phyloP scores from a whole-genome alignment of 2,113 vertebrate genomes.

The Monarcha castaneiventris region DNA sequence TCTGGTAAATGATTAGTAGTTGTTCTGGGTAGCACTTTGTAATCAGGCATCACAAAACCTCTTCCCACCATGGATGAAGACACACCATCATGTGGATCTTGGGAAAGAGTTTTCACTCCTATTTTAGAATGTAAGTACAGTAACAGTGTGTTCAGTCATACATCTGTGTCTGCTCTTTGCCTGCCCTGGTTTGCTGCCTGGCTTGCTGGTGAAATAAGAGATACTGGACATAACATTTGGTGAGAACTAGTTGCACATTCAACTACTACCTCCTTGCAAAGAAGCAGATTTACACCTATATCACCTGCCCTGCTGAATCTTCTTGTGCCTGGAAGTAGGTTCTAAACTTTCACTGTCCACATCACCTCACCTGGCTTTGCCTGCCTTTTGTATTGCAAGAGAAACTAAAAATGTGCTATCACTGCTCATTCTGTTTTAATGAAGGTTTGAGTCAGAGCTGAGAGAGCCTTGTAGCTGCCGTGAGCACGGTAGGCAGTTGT shows the following conservation, averaged over 20 bases:
- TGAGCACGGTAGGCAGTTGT: neutral
- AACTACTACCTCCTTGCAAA: neutral
- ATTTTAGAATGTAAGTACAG: neutral
- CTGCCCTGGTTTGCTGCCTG: neutral
- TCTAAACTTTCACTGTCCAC: neutral
- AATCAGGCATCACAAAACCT: neutral
- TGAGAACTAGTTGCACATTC: neutral
- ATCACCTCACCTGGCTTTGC: neutral
- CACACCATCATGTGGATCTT: neutral
- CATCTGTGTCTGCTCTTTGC: neutral
- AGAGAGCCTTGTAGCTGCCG: neutral
- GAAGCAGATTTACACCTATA: neutral
- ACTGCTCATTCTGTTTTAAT: neutral
- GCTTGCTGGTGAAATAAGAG: neutral
- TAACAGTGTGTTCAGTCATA: neutral
- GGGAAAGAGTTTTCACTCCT: neutral
- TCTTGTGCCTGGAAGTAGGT: fast-evolving
- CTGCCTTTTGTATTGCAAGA: neutral
- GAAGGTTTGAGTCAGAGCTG: neutral
- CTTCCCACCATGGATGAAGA: fast-evolving
- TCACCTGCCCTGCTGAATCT: neutral
- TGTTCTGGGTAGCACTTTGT: neutral
- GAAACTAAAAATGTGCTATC: neutral
- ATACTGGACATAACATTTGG: neutral
- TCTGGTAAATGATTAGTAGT: neutral